Percentiles rank a stretch among this genome's conserved stretches.
phyloP scores from a whole-genome alignment of 2,797 vertebrate species.

The Propithecus perrieri region DNA sequence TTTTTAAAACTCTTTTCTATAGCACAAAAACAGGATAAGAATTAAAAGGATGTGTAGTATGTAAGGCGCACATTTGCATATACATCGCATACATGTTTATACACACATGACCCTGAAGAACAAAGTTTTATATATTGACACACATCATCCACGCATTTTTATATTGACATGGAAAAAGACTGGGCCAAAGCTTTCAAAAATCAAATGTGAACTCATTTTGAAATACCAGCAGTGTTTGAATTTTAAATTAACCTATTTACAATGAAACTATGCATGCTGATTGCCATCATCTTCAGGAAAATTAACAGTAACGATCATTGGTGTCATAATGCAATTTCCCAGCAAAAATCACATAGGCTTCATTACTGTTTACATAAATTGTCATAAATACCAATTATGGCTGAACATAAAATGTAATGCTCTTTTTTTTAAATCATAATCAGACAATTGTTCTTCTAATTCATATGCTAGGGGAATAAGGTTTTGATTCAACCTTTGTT shows the following conservation, averaged over 20 bases:
- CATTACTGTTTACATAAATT: conserved; percentile 91
- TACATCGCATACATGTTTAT: background rate
- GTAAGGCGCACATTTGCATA: background rate
- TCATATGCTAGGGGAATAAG: conserved; percentile 85
- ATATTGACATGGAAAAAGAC: conserved; percentile 79
- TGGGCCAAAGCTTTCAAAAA: conserved; percentile 85
- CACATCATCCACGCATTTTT: conserved; percentile 63
- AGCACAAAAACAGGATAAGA: background rate
- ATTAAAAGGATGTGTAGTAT: background rate
- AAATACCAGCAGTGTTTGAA: conserved; percentile 88
- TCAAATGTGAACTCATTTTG: conserved; percentile 88
- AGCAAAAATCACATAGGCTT: conserved; percentile 88
- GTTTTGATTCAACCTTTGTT: conserved; percentile 87
- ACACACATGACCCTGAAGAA: background rate
- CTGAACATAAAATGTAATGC: conserved; percentile 90
- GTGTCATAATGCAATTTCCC: conserved; percentile 90
- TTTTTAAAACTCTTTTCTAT: conserved; percentile 13
- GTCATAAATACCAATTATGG: conserved; percentile 91
- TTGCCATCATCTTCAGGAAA: conserved; percentile 90
- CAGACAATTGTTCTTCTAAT: conserved; percentile 89
- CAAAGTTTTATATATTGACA: conserved; percentile 58
- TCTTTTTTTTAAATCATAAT: conserved; percentile 87
- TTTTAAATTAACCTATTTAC: conserved; percentile 91
- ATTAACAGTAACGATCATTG: conserved; percentile 91
- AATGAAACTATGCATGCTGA: conserved; percentile 89